Conservation (phyloP, 30 jellyfish, hydroid and myxozoan species). For the Chrysaora quinquecirrha region DNA sequence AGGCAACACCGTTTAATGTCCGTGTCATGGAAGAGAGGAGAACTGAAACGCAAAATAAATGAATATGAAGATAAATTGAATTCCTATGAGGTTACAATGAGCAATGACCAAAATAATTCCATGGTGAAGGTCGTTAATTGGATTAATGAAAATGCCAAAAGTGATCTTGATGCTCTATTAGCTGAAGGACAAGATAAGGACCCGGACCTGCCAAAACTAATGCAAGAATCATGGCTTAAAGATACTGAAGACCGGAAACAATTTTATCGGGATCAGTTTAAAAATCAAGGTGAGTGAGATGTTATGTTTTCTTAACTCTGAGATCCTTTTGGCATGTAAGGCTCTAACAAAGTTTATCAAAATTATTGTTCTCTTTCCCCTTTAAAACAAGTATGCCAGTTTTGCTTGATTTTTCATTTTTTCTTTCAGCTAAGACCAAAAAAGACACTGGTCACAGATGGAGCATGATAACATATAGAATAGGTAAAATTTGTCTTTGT, state of each 20-base stretch:
- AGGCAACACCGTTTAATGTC: constrained; percentile 6
- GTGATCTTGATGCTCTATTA: constrained; percentile 26
- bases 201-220: background rate
- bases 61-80: constrained; percentile 15
- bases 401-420: background rate
- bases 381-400: background rate
- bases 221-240: constrained; percentile 18
- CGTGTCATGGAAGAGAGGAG: constrained; percentile 14
- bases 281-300: constrained; percentile 28
- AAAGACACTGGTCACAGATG: background rate
- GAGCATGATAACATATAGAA: constrained; percentile 9
- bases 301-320: too few species aligned
- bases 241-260: constrained; percentile 32
- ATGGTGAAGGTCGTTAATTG: constrained; percentile 43
- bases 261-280: constrained; percentile 38
- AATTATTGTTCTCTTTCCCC: background rate
- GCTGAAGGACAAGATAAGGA: background rate
- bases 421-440: background rate
- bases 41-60: background rate
- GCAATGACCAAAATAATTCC: constrained; percentile 4
- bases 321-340: background rate
- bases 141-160: constrained; percentile 39
- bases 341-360: background rate
- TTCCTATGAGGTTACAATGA: constrained; percentile 13
- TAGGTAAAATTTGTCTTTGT: background rate